A percentile compares a stretch with the other conserved stretches of the same genome.
phyloP scores from a whole-genome alignment of 35 echinoderm and acorn worm species.

The Heliocidaris tuberculata region DNA sequence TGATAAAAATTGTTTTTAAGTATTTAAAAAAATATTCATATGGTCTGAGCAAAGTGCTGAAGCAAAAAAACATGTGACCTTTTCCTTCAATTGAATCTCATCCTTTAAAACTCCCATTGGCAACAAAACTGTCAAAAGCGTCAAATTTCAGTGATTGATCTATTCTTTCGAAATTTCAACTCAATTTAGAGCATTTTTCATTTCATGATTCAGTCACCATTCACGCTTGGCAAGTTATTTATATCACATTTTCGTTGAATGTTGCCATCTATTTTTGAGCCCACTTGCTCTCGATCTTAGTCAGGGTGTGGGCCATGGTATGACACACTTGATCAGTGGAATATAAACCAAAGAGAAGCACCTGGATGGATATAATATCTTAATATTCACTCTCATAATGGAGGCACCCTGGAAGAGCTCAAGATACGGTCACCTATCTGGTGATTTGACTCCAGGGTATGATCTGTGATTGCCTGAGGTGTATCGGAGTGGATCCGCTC shows the following conservation, averaged over 20 bases:
- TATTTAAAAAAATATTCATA: no score
- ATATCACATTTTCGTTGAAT: neutral
- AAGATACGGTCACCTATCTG: slow-evolving; percentile 9
- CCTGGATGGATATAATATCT: slow-evolving; percentile 15
- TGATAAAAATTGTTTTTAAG: no score
- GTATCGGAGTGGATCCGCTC: neutral
- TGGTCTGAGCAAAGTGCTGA: no score
- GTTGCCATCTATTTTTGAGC: neutral
- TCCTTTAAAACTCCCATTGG: no score
- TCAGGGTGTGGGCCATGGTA: neutral
- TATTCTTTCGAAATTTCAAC: no score
- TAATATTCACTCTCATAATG: slow-evolving; percentile 1
- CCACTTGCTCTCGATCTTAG: neutral
- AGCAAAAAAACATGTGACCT: no score
- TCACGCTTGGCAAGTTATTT: neutral
- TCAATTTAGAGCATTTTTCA: no score
- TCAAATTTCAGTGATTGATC: no score
- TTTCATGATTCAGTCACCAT: no score
- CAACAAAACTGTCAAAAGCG: no score
- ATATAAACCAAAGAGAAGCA: neutral
- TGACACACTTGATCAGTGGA: neutral
- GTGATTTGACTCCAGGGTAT: neutral
- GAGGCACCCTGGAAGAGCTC: neutral
- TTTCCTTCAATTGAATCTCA: no score
- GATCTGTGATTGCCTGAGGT: neutral